These are phyloP conservation scores for Achlya flavicornis DNA, from an alignment of 2,888 invertebrate species.

Conservation along the genomic window DNA sequence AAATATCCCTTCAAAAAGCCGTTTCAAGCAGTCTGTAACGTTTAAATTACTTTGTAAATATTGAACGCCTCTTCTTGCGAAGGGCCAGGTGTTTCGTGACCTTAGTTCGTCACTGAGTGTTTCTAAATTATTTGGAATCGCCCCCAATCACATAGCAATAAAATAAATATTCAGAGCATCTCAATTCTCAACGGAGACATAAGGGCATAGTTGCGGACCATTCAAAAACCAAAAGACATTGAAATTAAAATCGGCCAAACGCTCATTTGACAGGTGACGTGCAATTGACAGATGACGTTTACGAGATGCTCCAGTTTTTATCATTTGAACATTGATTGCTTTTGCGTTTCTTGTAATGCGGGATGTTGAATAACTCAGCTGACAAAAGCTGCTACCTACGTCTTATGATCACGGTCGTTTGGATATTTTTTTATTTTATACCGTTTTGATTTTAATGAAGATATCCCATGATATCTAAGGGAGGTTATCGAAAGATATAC, in stretches of 20 bases:
- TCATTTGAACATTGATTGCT: constrained; percentile 22
- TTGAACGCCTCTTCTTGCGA: not conserved
- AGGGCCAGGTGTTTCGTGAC: not conserved
- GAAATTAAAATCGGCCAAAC: constrained; percentile 60
- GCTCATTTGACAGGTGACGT: constrained; percentile 61
- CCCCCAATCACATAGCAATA: constrained; percentile 46
- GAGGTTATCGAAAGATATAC: not conserved
- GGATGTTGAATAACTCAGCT: constrained; percentile 16
- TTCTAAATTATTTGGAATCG: constrained; percentile 23
- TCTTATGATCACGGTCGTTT: constrained; percentile 24
- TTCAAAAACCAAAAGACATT: constrained; percentile 38
- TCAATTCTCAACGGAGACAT: constrained; percentile 11
- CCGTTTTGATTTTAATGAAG: not conserved
- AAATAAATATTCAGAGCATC: constrained; percentile 39
- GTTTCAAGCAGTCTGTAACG: not conserved
- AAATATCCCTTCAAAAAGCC: not conserved
- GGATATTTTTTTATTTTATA: not conserved
- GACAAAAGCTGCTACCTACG: constrained; percentile 26
- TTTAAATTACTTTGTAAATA: not conserved
- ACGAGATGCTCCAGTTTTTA: constrained; percentile 12
- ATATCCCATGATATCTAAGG: not conserved
- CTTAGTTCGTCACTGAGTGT: not conserved
- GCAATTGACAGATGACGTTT: constrained; percentile 57
- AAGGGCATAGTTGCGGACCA: constrained; percentile 4
- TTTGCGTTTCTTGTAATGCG: constrained; percentile 12